Evolutionary conservation across 2,797 vertebrate species (phyloP), one percentile per base, ranked within the genome.

Genomic region (Manis crassicaudata): DNA sequence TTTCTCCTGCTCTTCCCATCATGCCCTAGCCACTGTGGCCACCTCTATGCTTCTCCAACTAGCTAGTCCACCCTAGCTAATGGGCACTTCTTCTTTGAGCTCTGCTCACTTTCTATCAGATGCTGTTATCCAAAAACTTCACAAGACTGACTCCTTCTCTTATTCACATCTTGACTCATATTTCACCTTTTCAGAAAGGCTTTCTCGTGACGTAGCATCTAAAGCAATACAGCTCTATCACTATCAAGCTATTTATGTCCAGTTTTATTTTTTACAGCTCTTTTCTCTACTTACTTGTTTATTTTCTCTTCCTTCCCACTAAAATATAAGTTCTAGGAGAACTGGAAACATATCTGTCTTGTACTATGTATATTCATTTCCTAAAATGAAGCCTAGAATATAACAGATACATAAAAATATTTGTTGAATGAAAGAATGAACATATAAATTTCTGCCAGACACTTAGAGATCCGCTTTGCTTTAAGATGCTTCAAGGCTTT

Each of bases 401-500:
- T 81, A 60, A 65, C 13, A 92, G 76, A 32, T 20, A 62, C 9
- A 73, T 3, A 52, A 29, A 27, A 96, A 35, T 35, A 76, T 17
- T n/a, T 58, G 37, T 35, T 87, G 29, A 79, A 37, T 50, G 46
- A 80, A 60, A 27, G 37, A 62, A 68, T 76, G 52, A 73, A 3
- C 54, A 72, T 11, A 84, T 50, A 32, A 27, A 56, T 81, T 77
- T 92, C 52, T 82, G 35, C n/a, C 3, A 56, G 29, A 67, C 16
- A 32, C 56, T 50, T 21, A 9, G 62, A 63, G 56, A 40, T 67
- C 43, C 14, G 73, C 35, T 89, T 86, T 91, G 25, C 32, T 83
- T 96, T 81, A 89, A 84, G 58, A 68, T 25, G 32, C 76, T 17
- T 81, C 80, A 94, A 79, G 25, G 37, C 54, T 84, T 86, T 37